Percentiles rank a stretch among this genome's conserved stretches.
These are phyloP conservation scores for Pitta sordida DNA, from an alignment of 2,113 vertebrate genomes.

Conservation along the genomic window DNA sequence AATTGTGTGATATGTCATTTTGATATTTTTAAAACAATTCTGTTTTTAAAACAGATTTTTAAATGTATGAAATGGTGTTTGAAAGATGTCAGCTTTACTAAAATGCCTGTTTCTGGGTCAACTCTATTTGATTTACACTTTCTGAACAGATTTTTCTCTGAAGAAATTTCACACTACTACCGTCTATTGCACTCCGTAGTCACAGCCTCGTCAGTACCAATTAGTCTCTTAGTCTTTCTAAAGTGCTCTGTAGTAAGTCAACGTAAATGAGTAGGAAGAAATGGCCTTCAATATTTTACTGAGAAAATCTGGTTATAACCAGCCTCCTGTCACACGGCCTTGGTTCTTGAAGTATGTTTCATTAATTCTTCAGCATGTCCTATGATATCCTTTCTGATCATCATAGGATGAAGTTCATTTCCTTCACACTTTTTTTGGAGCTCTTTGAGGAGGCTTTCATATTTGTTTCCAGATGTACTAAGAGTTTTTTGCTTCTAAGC, in stretches of 20 bases:
- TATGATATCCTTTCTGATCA: constrained; percentile 29
- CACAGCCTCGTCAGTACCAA: not conserved
- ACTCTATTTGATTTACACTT: not conserved
- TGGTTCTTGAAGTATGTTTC: constrained; percentile 29
- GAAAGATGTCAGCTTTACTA: not conserved
- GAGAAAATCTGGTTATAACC: constrained; percentile 8
- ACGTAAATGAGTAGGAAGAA: constrained; percentile 33
- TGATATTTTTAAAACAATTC: not conserved
- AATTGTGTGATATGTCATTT: not conserved
- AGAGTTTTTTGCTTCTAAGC: not conserved
- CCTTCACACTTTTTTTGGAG: constrained; percentile 44
- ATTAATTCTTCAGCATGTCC: constrained; percentile 49
- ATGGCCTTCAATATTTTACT: constrained; percentile 45
- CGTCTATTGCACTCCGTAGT: constrained; percentile 4
- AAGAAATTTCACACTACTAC: not conserved
- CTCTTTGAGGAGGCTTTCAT: constrained; percentile 52
- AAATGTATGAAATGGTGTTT: not conserved
- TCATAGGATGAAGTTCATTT: constrained; percentile 33
- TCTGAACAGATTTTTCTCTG: constrained; percentile 11
- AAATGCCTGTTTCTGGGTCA: not conserved
- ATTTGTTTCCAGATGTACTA: constrained; percentile 51
- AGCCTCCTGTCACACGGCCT: not conserved
- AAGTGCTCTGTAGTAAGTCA: constrained; percentile 19
- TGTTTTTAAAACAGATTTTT: not conserved
- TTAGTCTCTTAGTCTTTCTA: constrained; percentile 17